Conservation (phyloP, 2,888 invertebrate genomes). For the Lithophane socia region DNA sequence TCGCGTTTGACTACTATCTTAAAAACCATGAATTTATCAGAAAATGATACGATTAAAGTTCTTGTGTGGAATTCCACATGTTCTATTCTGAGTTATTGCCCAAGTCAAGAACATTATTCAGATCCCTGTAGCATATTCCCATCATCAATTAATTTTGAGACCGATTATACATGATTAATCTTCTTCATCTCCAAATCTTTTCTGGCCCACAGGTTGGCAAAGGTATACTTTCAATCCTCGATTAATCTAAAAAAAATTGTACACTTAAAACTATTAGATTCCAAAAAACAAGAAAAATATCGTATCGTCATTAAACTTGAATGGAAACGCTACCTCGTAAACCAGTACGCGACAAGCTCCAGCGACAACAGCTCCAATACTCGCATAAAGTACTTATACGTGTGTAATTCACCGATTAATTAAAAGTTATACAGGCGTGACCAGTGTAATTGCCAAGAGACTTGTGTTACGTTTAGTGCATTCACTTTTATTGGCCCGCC, state of each 20-base stretch:
- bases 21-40: background rate
- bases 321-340: constrained; percentile 74
- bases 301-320: constrained; percentile 44
- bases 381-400: constrained; percentile 77
- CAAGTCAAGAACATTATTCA: background rate
- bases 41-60: background rate
- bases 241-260: too few relatives aligned
- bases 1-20: background rate
- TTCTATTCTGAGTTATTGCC: background rate
- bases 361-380: constrained; percentile 78
- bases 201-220: too few relatives aligned
- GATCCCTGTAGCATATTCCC: background rate
- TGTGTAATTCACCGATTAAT: constrained; percentile 89
- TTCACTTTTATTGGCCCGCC: constrained; percentile 64
- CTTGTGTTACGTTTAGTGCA: constrained; percentile 83
- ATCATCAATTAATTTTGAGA: background rate
- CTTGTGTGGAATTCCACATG: too few relatives aligned
- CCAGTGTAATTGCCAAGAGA: constrained; percentile 84
- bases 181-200: background rate
- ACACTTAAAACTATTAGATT: too few relatives aligned
- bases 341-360: constrained; percentile 75
- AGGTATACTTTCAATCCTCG: too few relatives aligned
- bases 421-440: constrained; percentile 88
- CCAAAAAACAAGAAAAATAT: background rate
- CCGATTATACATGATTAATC: too few relatives aligned